Conservation (phyloP, 2,113 vertebrate genomes). For the Alethe diademata region DNA sequence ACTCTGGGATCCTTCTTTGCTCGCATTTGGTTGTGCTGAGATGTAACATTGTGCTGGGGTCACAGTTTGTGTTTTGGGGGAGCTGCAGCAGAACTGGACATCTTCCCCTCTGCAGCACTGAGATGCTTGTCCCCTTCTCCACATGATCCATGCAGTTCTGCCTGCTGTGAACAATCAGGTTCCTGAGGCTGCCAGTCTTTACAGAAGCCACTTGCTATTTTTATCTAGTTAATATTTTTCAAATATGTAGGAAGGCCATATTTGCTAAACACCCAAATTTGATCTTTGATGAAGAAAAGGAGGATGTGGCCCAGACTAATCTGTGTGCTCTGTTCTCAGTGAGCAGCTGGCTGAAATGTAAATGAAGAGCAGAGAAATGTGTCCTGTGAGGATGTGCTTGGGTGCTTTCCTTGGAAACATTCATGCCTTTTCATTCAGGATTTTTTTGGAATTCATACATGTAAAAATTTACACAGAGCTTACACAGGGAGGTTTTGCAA, state of each 20-base stretch:
- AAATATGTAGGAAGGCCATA: background rate
- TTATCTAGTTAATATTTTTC: background rate
- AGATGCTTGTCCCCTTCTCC: background rate
- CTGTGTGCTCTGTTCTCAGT: background rate
- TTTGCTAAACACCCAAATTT: background rate
- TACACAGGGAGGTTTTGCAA: background rate
- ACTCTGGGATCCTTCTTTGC: background rate
- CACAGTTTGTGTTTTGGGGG: background rate
- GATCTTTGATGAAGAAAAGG: background rate
- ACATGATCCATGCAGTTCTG: fast-evolving
- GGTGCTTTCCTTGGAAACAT: background rate
- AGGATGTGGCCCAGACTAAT: background rate
- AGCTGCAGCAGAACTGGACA: background rate
- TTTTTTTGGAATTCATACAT: background rate
- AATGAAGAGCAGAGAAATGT: background rate
- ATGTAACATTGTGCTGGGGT: fast-evolving
- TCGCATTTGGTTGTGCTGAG: background rate
- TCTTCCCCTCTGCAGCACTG: background rate
- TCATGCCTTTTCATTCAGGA: fast-evolving
- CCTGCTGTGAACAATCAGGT: background rate
- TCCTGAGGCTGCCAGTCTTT: background rate
- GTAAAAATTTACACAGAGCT: background rate
- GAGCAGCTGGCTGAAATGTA: background rate
- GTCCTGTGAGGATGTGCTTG: background rate
- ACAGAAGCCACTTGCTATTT: background rate